These are phyloP conservation scores for Poeciliopsis paucimaculata DNA, from an alignment of 2,797 vertebrate genomes.

Conservation along the genomic window DNA sequence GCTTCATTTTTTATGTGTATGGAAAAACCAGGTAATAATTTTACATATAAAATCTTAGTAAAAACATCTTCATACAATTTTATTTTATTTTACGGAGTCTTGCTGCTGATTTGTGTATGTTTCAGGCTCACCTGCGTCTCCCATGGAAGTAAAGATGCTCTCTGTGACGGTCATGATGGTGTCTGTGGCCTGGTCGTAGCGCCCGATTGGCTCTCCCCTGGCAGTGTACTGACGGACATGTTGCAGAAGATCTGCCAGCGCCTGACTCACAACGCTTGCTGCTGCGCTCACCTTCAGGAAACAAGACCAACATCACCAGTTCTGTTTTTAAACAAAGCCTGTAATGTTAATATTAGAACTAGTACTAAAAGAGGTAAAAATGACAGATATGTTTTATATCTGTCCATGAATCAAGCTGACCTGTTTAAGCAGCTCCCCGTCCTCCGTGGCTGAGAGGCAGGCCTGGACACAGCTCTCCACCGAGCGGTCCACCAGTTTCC, in stretches of 20 bases:
- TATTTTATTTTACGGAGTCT: not conserved
- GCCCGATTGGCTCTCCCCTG: slow-evolving; percentile 93
- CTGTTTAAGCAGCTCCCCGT: slow-evolving; percentile 92
- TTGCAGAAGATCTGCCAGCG: slow-evolving; percentile 92
- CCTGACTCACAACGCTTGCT: slow-evolving; percentile 91
- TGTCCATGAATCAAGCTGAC: slow-evolving; percentile 65
- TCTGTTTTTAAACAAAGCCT: slow-evolving; percentile 1
- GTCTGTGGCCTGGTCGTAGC: slow-evolving; percentile 98
- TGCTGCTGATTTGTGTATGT: not conserved
- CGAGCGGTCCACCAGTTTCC: slow-evolving; percentile 94
- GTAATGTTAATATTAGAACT: not conserved
- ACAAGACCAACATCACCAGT: slow-evolving; percentile 10
- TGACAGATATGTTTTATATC: not conserved
- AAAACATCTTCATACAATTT: not conserved
- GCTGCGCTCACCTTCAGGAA: slow-evolving; percentile 82
- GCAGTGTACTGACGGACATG: slow-evolving; percentile 95
- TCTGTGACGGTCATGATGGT: slow-evolving; percentile 99
- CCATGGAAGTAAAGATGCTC: slow-evolving; percentile 98
- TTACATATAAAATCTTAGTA: not conserved
- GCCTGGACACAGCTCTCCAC: slow-evolving; percentile 95
- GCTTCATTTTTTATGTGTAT: not conserved
- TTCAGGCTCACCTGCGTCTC: slow-evolving; percentile 90
- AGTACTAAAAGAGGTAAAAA: not conserved
- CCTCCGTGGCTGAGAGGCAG: slow-evolving; percentile 92
- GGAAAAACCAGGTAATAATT: not conserved